phyloP scores from a whole-genome alignment of 2,113 vertebrate genomes.

The Macrotis lagotis region DNA sequence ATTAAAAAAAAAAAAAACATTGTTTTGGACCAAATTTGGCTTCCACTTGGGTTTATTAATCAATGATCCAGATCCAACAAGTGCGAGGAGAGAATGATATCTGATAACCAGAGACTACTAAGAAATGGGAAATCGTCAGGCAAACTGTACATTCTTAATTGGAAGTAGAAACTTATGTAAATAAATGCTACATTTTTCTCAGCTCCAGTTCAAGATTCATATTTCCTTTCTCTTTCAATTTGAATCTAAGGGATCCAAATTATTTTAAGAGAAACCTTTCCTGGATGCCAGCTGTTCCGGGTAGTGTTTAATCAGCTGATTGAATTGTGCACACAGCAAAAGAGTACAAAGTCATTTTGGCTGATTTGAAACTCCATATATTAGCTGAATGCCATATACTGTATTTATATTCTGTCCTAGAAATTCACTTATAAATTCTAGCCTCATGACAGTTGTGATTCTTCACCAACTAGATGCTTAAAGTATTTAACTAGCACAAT shows the following conservation, averaged over 20 bases:
- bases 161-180: neutral
- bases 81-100: neutral
- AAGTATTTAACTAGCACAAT: constrained; percentile 60
- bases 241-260: constrained; percentile 32
- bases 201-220: neutral
- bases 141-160: neutral
- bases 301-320: constrained; percentile 66
- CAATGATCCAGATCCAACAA: neutral
- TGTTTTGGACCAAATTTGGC: neutral
- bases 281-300: constrained; percentile 59
- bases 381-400: constrained; percentile 20
- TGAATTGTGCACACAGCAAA: constrained; percentile 45
- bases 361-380: constrained; percentile 48
- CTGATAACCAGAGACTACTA: neutral
- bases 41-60: neutral
- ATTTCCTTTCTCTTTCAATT: constrained; percentile 11
- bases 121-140: neutral
- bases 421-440: constrained; percentile 38
- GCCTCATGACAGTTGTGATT: constrained; percentile 49
- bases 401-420: constrained; percentile 61
- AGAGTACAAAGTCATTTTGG: constrained; percentile 47
- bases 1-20: neutral
- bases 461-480: constrained; percentile 66
- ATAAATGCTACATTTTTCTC: constrained; percentile 25
- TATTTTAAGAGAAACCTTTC: constrained; percentile 45